Percentiles rank a stretch among this genome's conserved stretches.
Evolutionary conservation across 2,113 vertebrate genomes (phyloP).

Genomic region (Phalacrocorax brasilianus): DNA sequence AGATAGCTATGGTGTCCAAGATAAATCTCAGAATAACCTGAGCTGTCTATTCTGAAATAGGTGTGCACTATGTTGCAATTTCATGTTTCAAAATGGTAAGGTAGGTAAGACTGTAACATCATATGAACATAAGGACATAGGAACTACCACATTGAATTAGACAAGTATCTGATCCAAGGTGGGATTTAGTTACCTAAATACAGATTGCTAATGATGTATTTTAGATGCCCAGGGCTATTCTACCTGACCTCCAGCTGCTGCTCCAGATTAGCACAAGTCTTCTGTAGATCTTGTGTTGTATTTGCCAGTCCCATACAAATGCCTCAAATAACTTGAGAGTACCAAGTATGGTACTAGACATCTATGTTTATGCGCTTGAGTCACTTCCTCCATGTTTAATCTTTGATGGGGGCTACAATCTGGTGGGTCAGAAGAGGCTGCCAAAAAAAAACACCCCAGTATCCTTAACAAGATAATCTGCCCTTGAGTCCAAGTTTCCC

Average conservation of each 20-base stretch:
- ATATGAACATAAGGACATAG: background rate
- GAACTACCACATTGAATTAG: background rate
- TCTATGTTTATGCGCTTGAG: background rate
- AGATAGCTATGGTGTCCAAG: background rate
- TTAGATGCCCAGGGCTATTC: background rate
- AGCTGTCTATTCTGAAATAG: background rate
- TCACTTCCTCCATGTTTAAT: background rate
- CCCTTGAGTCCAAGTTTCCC: background rate
- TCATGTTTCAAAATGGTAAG: background rate
- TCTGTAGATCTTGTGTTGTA: background rate
- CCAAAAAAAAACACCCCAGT: background rate
- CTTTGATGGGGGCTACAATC: background rate
- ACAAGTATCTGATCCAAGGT: background rate
- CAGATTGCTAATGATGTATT: background rate
- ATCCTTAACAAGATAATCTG: background rate
- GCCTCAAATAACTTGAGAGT: background rate
- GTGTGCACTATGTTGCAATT: background rate
- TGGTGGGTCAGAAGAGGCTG: background rate
- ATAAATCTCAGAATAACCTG: background rate
- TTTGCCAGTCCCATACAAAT: background rate
- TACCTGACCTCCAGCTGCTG: background rate
- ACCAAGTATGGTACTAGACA: background rate
- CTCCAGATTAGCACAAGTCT: background rate
- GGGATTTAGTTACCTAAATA: background rate
- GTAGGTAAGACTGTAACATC: background rate